phyloP scores from a whole-genome alignment of 2,797 vertebrate genomes.

The Ceryle rudis region DNA sequence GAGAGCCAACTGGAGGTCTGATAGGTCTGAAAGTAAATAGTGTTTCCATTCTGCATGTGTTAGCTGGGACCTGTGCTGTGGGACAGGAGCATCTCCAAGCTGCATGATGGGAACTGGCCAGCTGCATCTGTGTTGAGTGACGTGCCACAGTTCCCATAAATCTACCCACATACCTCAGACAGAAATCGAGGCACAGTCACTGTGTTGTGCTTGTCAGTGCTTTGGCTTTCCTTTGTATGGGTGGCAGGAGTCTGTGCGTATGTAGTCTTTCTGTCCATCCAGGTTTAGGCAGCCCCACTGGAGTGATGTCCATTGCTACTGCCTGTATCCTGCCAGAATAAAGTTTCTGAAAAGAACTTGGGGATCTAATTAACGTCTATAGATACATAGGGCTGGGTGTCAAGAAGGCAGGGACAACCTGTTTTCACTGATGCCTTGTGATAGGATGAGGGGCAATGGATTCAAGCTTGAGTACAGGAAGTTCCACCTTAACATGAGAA shows the following conservation, averaged over 20 bases:
- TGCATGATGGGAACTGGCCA: neutral
- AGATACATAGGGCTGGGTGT: too few relatives aligned
- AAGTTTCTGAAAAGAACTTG: neutral
- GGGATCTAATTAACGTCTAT: too few relatives aligned
- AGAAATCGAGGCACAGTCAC: neutral
- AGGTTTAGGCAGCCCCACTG: neutral
- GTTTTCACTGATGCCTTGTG: too few relatives aligned
- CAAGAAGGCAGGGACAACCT: too few relatives aligned
- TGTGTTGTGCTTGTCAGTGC: neutral
- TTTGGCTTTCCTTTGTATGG: neutral
- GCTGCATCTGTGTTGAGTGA: neutral
- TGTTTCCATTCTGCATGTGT: neutral
- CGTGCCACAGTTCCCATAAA: neutral
- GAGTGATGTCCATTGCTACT: neutral
- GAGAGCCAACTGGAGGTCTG: neutral
- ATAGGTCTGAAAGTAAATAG: neutral
- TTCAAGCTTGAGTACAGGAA: too few relatives aligned
- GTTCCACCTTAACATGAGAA: too few relatives aligned
- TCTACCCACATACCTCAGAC: neutral
- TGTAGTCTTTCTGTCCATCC: neutral
- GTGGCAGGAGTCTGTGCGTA: accelerated
- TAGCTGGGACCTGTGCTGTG: neutral
- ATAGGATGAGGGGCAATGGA: too few relatives aligned
- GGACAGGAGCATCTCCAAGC: neutral
- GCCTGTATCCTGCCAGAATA: neutral